Evolutionary conservation across 1,140 invertebrate genomes (phyloP).

Genomic region (Pemphigus obesinymphae): DNA sequence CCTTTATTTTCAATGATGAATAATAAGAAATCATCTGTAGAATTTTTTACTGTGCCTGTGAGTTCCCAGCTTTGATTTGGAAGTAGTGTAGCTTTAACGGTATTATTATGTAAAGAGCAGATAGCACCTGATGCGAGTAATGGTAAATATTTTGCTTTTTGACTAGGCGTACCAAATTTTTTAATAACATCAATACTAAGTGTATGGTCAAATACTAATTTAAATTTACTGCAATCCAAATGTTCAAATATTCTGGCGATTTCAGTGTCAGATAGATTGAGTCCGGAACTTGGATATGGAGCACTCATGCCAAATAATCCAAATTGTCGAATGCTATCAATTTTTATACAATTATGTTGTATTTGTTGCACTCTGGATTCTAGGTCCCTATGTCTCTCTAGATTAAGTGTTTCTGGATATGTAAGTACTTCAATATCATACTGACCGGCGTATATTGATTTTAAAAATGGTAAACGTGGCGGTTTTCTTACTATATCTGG

Average conservation of each 20-base stretch:
- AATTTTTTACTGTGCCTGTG: background rate
- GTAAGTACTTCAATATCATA: conserved; percentile 51
- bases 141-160: conserved; percentile 23
- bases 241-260: conserved; percentile 33
- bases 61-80: conserved; percentile 8
- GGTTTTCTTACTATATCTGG: conserved; percentile 43
- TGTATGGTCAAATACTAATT: background rate
- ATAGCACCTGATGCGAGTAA: conserved; percentile 7
- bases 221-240: background rate
- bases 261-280: conserved; percentile 41
- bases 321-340: background rate
- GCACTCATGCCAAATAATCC: conserved; percentile 31
- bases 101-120: background rate
- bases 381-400: conserved; percentile 57
- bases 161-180: conserved; percentile 8
- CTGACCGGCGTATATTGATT: conserved; percentile 49
- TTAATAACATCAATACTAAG: background rate
- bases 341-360: background rate
- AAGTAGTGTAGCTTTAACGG: background rate
- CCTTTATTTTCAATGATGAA: background rate
- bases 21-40: background rate
- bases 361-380: conserved; percentile 45
- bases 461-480: conserved; percentile 48
- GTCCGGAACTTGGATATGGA: conserved; percentile 23
- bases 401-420: conserved; percentile 54